phyloP scores from a whole-genome alignment of 64 coral and sea anemone genomes.

The Pocillopora verrucosa region DNA sequence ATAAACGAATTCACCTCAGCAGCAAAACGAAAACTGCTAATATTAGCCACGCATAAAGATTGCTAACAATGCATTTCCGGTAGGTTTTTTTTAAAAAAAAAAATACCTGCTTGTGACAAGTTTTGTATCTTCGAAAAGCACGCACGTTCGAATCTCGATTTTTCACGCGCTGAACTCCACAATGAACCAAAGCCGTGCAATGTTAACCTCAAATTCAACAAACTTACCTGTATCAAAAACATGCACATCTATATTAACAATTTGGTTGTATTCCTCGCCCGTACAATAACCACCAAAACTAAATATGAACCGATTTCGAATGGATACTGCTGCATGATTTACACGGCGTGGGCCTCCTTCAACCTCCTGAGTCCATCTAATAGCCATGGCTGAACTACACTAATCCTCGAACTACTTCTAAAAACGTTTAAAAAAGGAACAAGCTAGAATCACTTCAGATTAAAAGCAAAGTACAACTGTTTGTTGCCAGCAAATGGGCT shows the following conservation, averaged over 20 bases:
- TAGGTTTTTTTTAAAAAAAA: not conserved
- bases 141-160: not conserved
- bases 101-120: not conserved
- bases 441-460: not conserved
- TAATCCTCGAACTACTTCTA: not conserved
- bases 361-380: slow-evolving; percentile 79
- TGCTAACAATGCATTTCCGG: slow-evolving; percentile 40
- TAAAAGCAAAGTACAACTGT: not conserved
- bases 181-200: not conserved
- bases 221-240: slow-evolving; percentile 91
- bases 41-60: not conserved
- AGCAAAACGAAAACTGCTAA: not conserved
- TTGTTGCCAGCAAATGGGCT: not conserved
- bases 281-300: slow-evolving; percentile 98
- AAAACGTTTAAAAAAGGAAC: not conserved
- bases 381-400: slow-evolving; percentile 43
- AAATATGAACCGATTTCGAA: slow-evolving; percentile 87
- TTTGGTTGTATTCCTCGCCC: slow-evolving; percentile 84
- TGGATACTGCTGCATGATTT: slow-evolving; percentile 86
- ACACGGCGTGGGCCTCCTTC: slow-evolving; percentile 92
- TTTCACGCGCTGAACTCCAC: not conserved
- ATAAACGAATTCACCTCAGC: not conserved
- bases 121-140: not conserved
- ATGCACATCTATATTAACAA: slow-evolving; percentile 93
- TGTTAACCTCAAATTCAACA: not conserved